Base-by-base conservation (phyloP, 2,888 invertebrate genomes). In the Polia nebulosa region DNA sequence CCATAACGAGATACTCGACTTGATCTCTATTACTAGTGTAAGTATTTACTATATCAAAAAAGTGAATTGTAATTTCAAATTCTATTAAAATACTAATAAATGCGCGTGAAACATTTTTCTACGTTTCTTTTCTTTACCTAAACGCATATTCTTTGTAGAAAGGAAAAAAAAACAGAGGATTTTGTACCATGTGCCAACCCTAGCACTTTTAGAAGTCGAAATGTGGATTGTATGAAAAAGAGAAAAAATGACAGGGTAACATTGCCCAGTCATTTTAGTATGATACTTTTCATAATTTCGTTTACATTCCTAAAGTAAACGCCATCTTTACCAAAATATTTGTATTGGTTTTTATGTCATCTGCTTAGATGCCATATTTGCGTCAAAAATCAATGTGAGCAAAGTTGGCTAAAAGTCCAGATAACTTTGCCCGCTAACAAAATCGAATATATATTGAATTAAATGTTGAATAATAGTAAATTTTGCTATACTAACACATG, bases 321-420 rank as follows among this genome's bases (percentile, higher is more conserved):
- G 55, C 55, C 13, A 27, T 27, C 39, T 41, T 56, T 56, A n/a
- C 56, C 39, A 41, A 41, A 41, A 56, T 41, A 3, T 56, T 39
- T 11, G n/a, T 27, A 56, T 11, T 56, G 39, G 55, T 45, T 32
- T 58, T 45, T 1, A 45, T 41, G 5, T 32, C 20, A 58, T 22
- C 45, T 45, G 20, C 6, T 0, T 58, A 58, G 0, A 58, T 1
- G 32, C 4, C 45, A 22, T 52, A 62, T 22, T 53, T 62, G 13
- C 53, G 53, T 62, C 62, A 62, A 62, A 53, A 53, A 62, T 53
- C 55, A 17, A 53, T 0, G 55, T 36, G 27, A 15, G 55, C 8
- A 55, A 55, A 11, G 55, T 62, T 62, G 62, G 55, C 25, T 34
- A 62, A 36, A 62, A 34, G 39, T 55, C 3, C 45, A 44, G 56